Conservation (phyloP, 2,113 vertebrate species). For the Pseudorasbora parva region DNA sequence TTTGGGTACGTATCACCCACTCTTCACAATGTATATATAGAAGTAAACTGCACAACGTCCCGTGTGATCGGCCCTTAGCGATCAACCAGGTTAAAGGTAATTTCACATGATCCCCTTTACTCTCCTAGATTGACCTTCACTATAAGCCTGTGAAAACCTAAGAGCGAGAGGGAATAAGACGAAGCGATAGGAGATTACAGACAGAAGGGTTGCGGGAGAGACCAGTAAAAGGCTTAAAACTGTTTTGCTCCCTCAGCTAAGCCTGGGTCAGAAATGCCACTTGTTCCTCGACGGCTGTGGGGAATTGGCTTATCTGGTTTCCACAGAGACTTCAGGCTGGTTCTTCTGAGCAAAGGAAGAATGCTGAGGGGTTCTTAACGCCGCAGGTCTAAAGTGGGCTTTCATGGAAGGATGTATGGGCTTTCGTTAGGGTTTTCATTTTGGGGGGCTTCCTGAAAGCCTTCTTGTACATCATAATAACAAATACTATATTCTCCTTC, state of each 20-base stretch:
- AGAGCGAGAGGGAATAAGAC: slow-evolving; percentile 65
- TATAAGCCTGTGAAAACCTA: slow-evolving; percentile 67
- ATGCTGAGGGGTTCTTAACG: background rate
- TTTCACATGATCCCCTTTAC: slow-evolving; percentile 75
- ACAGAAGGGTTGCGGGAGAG: slow-evolving; percentile 67
- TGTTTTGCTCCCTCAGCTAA: slow-evolving; percentile 68
- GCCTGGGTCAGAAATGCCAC: slow-evolving; percentile 65
- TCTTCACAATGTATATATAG: too few relatives aligned
- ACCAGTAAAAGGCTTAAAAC: slow-evolving; percentile 72
- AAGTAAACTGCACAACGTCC: background rate
- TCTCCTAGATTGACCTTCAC: slow-evolving; percentile 74
- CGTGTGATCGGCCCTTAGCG: background rate
- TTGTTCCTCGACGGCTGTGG: slow-evolving; percentile 72
- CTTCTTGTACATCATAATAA: slow-evolving; percentile 20
- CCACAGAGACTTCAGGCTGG: slow-evolving; percentile 57
- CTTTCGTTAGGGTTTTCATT: background rate
- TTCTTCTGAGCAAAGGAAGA: slow-evolving; percentile 43
- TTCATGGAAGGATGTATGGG: background rate
- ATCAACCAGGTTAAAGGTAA: slow-evolving; percentile 67
- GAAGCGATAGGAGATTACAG: slow-evolving; percentile 68
- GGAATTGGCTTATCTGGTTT: slow-evolving; percentile 64
- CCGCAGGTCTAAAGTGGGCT: background rate
- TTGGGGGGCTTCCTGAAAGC: background rate
- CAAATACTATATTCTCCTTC: slow-evolving; percentile 40
- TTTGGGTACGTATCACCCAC: too few relatives aligned